Base-by-base conservation (phyloP, 1,140 invertebrate genomes). In the Paralvinella palmiformis region DNA sequence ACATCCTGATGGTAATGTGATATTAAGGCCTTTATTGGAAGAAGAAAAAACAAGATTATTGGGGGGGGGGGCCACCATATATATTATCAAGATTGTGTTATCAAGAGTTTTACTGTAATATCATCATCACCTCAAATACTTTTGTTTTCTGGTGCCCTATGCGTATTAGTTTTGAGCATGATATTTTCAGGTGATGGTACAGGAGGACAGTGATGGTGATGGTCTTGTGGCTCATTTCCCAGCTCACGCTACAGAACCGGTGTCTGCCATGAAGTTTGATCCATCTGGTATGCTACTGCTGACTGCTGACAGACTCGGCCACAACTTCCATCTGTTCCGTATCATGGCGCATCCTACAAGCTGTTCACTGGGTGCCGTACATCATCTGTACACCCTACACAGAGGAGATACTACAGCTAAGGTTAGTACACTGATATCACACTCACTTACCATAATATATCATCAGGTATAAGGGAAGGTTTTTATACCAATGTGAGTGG, bases 261-360 rank as follows among this genome's bases (percentile, higher is more conserved):
- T 98, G 59, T 89, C 94, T 15, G 89, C 90, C 32, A 84, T 98
- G 81, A 85, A 88, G 69, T 98, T 98, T 81, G 95, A 97, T 77
- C 86, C 89, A 4, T 94, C 90, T 62, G 96, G 96, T 10, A 88
- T 91, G 75, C 77, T 98, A 52, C 83, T 99, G 27, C 84, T 98
- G 58, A 97, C 94, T 1, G 91, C 92, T 0, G 95, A 97, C 81
- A 88, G 89, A 67, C 84, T 89, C n/a, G 95, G 95, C 0, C 93
- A 96, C 75, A 91, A 94, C 74, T 98, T 98, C 80, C 91, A 98
- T 79, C 85, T 99, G 52, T 99, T 98, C 81, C 85, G 91, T 65
- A 88, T 98, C 68, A 89, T 95, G 73, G 89, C 94, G 0, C 94
- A 97, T 85, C 92, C 94, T 0, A 88, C 88, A 35, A 90, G 91